Evolutionary conservation across 2,113 vertebrate genomes (phyloP), one percentile per base, ranked within the genome.

Genomic region (Orcinus orca): DNA sequence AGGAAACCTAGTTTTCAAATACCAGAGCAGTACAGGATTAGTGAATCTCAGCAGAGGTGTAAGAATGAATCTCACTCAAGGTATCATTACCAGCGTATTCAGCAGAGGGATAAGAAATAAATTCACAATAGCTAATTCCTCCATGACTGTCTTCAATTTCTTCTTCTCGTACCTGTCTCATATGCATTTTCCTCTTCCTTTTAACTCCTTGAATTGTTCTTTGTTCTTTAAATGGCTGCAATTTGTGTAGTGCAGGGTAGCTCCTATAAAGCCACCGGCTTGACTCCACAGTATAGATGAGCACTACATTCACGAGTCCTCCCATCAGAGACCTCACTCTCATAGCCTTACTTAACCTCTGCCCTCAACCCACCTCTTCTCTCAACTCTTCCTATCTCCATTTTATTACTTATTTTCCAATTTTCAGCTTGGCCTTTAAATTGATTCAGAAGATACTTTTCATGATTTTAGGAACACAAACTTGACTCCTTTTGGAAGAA

Each of bases 11-110:
- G 47, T 68, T 95, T 97, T 73, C 93, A 97, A 93, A 92, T 96
- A 93, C 38, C 83, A 97, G 58, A 77, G 76, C 53, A 53, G 44
- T 44, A 83, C 26, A 92, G 89, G 95, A 92, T 97, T 93, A 97
- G 93, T 20, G 63, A 84, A 63, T 96, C 93, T 97, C 77, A 88
- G 88, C 85, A 95, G 91, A 96, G 88, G 82, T 79, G 6, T 86
- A 91, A 95, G 92, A 96, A 97, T 86, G 91, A 97, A 97, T 94
- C 91, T 94, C 77, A 95, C 81, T 81, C 96, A 95, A 90, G 86
- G 63, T 93, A 95, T 88, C 93, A 94, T 93, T 60, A 65, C 29
- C 18, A 73, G 47, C 93, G 89, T 74, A 95, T 97, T 88, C 86
- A 90, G 63, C 7, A 90, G 29, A 88, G 5, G 96, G 95, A 92